These are phyloP conservation scores for Cyrtodaria siliqua DNA, from an alignment of 2,888 invertebrate species.

Conservation along the genomic window DNA sequence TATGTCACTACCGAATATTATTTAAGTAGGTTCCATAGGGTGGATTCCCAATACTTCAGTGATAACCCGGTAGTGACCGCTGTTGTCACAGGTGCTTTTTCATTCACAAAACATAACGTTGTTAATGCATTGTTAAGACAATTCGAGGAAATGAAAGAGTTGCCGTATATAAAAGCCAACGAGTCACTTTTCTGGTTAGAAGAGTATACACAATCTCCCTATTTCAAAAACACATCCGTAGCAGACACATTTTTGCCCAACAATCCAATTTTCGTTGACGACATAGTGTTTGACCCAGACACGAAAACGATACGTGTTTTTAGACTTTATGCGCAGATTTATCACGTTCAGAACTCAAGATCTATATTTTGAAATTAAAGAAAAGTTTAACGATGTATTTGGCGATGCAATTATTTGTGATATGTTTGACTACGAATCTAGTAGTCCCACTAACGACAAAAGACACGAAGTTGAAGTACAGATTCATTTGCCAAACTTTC, in stretches of 20 bases:
- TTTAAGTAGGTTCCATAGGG: slow-evolving; percentile 15
- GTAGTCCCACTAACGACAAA: slow-evolving; percentile 18
- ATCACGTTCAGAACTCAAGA: slow-evolving; percentile 13
- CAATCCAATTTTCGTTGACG: slow-evolving; percentile 22
- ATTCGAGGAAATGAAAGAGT: too few species aligned
- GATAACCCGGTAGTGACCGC: too few species aligned
- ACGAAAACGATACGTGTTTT: slow-evolving; percentile 8
- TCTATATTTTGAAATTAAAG: slow-evolving; percentile 30
- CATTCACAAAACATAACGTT: too few species aligned
- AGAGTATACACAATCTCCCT: neutral
- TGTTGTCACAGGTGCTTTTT: too few species aligned
- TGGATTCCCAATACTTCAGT: too few species aligned
- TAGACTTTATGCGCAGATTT: slow-evolving; percentile 34
- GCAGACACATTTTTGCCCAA: slow-evolving; percentile 17
- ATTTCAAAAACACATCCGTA: slow-evolving; percentile 22
- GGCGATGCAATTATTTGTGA: too few species aligned
- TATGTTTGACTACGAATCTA: slow-evolving; percentile 22
- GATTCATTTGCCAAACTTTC: slow-evolving; percentile 33
- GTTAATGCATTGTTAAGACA: too few species aligned
- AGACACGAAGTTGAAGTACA: slow-evolving; percentile 18
- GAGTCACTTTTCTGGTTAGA: too few species aligned
- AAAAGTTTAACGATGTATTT: slow-evolving; percentile 21
- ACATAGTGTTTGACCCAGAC: slow-evolving; percentile 26
- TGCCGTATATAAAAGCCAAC: too few species aligned
- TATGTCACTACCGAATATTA: slow-evolving; percentile 28